These are phyloP conservation scores for Helicoverpa assulta DNA, from an alignment of 2,888 invertebrate genomes.

Conservation along the genomic window DNA sequence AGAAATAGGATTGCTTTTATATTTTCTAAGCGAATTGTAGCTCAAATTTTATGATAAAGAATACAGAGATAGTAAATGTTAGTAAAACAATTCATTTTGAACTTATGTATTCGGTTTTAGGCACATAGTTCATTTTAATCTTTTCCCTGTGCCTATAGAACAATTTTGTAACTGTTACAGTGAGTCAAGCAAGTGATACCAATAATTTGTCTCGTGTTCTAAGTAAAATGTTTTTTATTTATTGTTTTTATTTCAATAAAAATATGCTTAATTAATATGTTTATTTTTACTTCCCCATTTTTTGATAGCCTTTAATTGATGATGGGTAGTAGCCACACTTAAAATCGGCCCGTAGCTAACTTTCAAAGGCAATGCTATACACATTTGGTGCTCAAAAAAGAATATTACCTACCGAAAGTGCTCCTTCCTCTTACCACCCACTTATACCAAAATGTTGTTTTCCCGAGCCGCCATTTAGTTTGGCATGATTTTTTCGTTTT, in stretches of 20 bases:
- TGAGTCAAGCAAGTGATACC: conserved; percentile 16
- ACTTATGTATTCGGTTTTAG: not conserved
- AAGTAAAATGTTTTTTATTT: conserved; percentile 61
- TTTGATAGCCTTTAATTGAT: not conserved
- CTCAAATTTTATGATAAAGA: not conserved
- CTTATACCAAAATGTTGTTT: too few species aligned
- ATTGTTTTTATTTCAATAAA: conserved; percentile 66
- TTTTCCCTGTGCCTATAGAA: not conserved
- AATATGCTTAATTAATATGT: conserved; percentile 53
- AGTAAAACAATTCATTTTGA: too few species aligned
- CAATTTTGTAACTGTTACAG: conserved; percentile 14
- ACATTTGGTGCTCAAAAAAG: too few species aligned
- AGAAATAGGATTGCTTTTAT: not conserved
- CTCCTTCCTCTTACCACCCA: too few species aligned
- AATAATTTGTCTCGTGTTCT: conserved; percentile 30
- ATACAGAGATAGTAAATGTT: not conserved
- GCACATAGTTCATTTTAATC: conserved; percentile 11
- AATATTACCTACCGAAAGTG: too few species aligned
- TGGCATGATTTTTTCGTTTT: not conserved
- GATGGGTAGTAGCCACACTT: too few species aligned
- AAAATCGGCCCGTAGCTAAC: too few species aligned
- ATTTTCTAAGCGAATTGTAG: not conserved
- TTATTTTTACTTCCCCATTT: not conserved
- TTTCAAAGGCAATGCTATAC: too few species aligned
- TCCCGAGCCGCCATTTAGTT: too few species aligned